Percentiles rank a stretch among this genome's conserved stretches.
Evolutionary conservation across 2,888 invertebrate species (phyloP).

Genomic region (Leucoptera coffeella): DNA sequence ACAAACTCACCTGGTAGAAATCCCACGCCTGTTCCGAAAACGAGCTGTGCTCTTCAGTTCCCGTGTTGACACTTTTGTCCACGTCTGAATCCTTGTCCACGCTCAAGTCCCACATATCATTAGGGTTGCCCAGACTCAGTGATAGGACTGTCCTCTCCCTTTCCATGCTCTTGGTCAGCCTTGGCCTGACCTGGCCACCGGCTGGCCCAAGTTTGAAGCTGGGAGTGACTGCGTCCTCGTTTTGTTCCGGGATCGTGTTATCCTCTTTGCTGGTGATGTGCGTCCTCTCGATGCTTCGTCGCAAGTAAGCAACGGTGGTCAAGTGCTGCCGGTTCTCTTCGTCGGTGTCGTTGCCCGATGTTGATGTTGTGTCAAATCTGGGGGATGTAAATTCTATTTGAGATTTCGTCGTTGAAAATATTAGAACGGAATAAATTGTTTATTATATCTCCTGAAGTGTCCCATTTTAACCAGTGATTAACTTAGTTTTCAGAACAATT

Average conservation of each 20-base stretch:
- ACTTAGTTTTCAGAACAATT: too few relatives aligned
- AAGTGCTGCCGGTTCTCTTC: constrained; percentile 40
- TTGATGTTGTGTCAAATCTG: constrained; percentile 56
- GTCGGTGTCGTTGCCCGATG: constrained; percentile 64
- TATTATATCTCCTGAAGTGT: too few relatives aligned
- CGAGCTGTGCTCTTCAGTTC: constrained; percentile 71
- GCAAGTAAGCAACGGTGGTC: constrained; percentile 29
- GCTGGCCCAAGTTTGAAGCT: constrained; percentile 62
- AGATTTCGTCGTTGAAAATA: too few relatives aligned
- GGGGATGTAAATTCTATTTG: too few relatives aligned
- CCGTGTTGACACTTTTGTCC: constrained; percentile 56
- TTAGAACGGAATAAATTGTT: too few relatives aligned
- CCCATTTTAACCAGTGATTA: too few relatives aligned
- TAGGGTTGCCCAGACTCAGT: constrained; percentile 34
- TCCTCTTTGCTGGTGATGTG: constrained; percentile 33
- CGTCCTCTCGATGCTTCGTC: constrained; percentile 39
- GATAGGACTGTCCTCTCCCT: constrained; percentile 31
- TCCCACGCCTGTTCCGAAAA: constrained; percentile 94
- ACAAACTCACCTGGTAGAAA: constrained; percentile 80
- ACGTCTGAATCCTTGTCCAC: constrained; percentile 43
- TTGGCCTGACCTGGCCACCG: constrained; percentile 33
- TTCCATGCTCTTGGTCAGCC: constrained; percentile 27
- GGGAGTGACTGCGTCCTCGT: constrained; percentile 44
- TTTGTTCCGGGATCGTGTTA: constrained; percentile 32
- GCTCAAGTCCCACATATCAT: constrained; percentile 33